Percentiles rank a stretch among this genome's conserved stretches.
Conservation (phyloP, 2,113 vertebrate species). For the Oryzias celebensis region DNA sequence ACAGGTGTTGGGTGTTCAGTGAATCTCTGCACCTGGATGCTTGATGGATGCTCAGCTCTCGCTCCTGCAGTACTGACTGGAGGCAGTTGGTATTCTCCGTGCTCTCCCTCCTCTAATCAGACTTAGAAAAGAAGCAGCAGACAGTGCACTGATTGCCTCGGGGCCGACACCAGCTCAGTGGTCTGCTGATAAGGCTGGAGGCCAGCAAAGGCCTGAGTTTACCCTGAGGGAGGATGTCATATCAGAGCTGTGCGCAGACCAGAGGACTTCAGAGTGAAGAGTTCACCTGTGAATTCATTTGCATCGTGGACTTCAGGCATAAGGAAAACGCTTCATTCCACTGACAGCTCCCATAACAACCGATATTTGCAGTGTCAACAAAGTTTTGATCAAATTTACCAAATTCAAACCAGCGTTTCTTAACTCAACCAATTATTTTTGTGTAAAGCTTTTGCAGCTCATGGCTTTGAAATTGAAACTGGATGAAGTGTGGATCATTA, state of each 20-base stretch:
- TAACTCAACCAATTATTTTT: no score
- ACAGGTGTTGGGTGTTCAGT: not conserved
- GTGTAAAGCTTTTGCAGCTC: no score
- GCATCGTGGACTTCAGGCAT: not conserved
- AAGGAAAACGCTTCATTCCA: not conserved
- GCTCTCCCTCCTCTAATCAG: slow-evolving; percentile 49
- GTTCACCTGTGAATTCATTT: slow-evolving; percentile 29
- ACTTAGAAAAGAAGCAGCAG: slow-evolving; percentile 37
- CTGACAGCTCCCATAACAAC: no score
- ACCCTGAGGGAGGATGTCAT: slow-evolving; percentile 41
- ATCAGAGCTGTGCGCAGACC: slow-evolving; percentile 9
- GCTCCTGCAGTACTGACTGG: slow-evolving; percentile 4
- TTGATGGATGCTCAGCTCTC: not conserved
- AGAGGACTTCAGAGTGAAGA: slow-evolving; percentile 27
- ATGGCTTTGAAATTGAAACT: no score
- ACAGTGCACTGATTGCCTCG: slow-evolving; percentile 55
- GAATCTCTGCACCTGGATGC: slow-evolving; percentile 5
- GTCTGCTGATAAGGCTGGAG: slow-evolving; percentile 52
- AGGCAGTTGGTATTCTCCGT: slow-evolving; percentile 45
- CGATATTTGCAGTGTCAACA: no score
- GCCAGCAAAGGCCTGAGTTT: slow-evolving; percentile 46
- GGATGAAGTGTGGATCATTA: no score
- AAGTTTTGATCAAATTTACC: not conserved
- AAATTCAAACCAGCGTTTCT: not conserved
- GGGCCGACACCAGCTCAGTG: slow-evolving; percentile 45